Conservation (phyloP, 2,888 invertebrate species). For the Doris montereyensis region DNA sequence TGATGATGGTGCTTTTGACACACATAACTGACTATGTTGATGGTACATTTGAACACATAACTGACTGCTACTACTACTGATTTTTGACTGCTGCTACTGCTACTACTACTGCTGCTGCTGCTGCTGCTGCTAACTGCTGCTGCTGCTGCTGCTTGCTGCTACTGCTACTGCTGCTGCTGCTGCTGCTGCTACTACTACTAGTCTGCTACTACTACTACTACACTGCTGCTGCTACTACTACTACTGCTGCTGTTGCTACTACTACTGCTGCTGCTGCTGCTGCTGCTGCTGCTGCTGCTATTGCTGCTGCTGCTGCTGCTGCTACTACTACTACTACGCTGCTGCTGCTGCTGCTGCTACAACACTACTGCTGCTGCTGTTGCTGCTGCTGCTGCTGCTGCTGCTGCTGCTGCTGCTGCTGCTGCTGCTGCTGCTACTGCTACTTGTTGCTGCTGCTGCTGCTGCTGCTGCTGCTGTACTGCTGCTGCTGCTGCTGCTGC, state of each 20-base stretch:
- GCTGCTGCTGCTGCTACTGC: background rate
- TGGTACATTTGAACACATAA: too few species aligned
- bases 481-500: constrained; percentile 17
- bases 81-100: background rate
- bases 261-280: background rate
- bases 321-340: too few species aligned
- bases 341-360: too few species aligned
- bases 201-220: too few species aligned
- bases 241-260: background rate
- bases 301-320: background rate
- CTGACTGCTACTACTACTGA: background rate
- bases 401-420: background rate
- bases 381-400: background rate
- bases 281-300: background rate
- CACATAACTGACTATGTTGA: too few species aligned
- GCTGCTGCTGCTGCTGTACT: background rate
- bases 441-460: too few species aligned
- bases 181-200: background rate
- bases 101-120: background rate
- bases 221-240: too few species aligned
- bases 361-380: too few species aligned
- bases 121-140: background rate
- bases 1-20: too few species aligned
- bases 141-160: too few species aligned
- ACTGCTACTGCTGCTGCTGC: background rate